phyloP scores from a whole-genome alignment of 2,797 vertebrate species.

The Hippocampus kuda region DNA sequence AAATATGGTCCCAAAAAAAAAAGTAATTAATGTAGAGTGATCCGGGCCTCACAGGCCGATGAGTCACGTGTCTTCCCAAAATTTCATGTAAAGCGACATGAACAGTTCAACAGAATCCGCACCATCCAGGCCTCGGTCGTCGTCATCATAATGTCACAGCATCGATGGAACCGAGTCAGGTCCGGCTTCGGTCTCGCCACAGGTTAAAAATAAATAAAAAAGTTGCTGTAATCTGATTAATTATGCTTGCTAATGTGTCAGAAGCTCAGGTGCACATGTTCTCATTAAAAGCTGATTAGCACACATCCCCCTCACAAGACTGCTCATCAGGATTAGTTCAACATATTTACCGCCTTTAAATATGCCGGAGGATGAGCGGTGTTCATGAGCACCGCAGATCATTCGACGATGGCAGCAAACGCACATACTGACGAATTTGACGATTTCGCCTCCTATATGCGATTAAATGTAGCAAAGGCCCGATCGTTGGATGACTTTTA shows the following conservation, averaged over 20 bases:
- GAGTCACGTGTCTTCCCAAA: conserved; percentile 15
- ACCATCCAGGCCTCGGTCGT: background rate
- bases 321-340: conserved; percentile 47
- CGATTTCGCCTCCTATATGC: too few relatives aligned
- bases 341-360: conserved; percentile 17
- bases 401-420: background rate
- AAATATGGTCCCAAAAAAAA: background rate
- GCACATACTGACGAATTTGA: too few relatives aligned
- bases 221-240: background rate
- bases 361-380: conserved; percentile 20
- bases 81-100: background rate
- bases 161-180: background rate
- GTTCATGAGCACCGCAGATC: conserved; percentile 24
- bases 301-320: conserved; percentile 35
- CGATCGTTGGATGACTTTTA: too few relatives aligned
- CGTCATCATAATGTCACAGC: background rate
- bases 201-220: background rate
- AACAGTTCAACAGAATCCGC: background rate
- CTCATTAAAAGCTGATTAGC: conserved; percentile 54
- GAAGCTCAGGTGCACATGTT: conserved; percentile 15
- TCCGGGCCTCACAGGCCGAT: conserved; percentile 1
- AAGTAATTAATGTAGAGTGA: conserved; percentile 14
- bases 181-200: background rate
- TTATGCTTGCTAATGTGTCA: conserved; percentile 1
- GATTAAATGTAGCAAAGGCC: too few relatives aligned